Conservation (phyloP, 2,113 vertebrate species). For the Rhea pennata region DNA sequence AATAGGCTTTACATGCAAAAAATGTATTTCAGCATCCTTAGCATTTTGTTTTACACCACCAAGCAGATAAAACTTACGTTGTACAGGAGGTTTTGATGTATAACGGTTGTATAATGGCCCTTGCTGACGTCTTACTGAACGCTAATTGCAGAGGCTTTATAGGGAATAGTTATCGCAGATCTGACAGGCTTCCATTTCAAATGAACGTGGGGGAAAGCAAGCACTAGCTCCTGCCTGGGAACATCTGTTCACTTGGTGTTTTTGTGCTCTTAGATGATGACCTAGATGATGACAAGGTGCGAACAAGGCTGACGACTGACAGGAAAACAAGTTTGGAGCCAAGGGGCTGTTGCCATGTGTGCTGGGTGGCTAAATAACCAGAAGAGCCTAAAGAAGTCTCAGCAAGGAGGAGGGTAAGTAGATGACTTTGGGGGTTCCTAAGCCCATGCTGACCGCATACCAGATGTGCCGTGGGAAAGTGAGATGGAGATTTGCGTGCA, state of each 20-base stretch:
- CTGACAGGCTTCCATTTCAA: too few species aligned
- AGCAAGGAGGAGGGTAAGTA: background rate
- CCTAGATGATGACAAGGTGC: background rate
- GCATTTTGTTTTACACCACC: background rate
- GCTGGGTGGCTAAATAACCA: background rate
- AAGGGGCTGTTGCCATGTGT: accelerated
- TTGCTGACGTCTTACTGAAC: too few species aligned
- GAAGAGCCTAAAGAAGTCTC: background rate
- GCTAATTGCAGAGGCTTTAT: too few species aligned
- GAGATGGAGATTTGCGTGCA: accelerated
- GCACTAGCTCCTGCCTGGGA: too few species aligned
- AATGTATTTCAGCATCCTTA: background rate
- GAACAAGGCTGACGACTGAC: background rate
- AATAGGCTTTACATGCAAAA: accelerated
- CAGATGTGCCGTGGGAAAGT: accelerated
- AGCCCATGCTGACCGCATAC: background rate
- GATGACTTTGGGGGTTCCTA: background rate
- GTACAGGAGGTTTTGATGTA: too few species aligned
- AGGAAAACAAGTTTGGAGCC: background rate
- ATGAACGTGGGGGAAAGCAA: too few species aligned
- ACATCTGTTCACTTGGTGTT: too few species aligned
- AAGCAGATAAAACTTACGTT: accelerated
- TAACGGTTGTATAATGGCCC: too few species aligned
- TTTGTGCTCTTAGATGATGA: too few species aligned
- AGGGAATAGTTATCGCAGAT: too few species aligned